phyloP scores from a whole-genome alignment of 1,140 invertebrate genomes.

The Sarcophaga bullata region DNA sequence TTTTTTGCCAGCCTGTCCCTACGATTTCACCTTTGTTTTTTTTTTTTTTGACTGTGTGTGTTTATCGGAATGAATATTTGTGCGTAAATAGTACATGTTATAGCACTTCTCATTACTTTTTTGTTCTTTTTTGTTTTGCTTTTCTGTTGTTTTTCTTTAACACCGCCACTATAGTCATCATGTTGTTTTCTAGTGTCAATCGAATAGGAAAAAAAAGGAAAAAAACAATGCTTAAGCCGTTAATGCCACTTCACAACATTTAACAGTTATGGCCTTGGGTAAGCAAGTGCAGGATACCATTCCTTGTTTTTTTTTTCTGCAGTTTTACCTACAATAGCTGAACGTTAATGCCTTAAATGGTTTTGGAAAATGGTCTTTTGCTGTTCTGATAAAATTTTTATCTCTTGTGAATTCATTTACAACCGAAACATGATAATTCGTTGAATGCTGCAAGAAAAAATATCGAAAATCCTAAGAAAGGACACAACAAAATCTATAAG shows the following conservation, averaged over 20 bases:
- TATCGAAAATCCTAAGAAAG: too few relatives aligned
- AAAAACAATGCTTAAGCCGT: background rate
- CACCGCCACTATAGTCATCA: background rate
- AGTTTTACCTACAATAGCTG: background rate
- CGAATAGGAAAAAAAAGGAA: background rate
- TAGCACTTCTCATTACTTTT: slow-evolving; percentile 10
- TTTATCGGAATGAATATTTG: background rate
- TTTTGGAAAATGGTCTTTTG: slow-evolving; percentile 24
- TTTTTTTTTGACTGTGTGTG: slow-evolving; percentile 26
- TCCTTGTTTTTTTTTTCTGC: background rate
- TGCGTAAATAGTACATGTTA: slow-evolving; percentile 31
- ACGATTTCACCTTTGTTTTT: background rate
- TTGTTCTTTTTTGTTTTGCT: background rate
- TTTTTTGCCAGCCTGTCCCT: background rate
- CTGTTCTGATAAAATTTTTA: slow-evolving; percentile 33
- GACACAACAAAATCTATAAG: too few relatives aligned
- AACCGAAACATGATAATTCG: slow-evolving; percentile 26
- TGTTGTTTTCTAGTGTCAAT: background rate
- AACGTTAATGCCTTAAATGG: slow-evolving; percentile 24
- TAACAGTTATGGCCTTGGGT: background rate
- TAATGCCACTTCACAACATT: slow-evolving; percentile 20
- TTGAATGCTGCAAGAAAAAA: too few relatives aligned
- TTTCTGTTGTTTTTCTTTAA: background rate
- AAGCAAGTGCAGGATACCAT: background rate
- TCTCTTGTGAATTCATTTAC: background rate